Evolutionary conservation across 2,888 invertebrate species (phyloP), one percentile per base, ranked within the genome.

Genomic region (Galerucella calmariensis): DNA sequence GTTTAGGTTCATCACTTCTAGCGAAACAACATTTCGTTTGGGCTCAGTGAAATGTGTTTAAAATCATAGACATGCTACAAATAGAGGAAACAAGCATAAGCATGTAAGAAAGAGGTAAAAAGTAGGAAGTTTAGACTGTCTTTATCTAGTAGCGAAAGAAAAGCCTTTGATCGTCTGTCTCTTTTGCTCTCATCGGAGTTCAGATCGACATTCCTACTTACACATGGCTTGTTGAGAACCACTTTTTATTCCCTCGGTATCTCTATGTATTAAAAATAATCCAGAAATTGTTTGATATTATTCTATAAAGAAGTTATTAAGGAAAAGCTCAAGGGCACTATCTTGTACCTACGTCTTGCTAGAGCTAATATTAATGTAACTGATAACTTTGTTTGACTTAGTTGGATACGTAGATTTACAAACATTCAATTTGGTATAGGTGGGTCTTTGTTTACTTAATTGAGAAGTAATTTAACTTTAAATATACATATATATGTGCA

Each of bases 271-370:
- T 51, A n/a, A 6, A 51, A 51, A 51, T 51, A 14, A 14, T 1
- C n/a, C 20, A 20, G 16, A n/a, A 48, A 27, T 51, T 67, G 10
- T 46, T 67, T 46, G 27, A 51, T 70, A 69, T 70, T 74, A 69
- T 77, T 77, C 74, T 77, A 73, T 63, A 48, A 58, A 46, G 61
- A 74, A 72, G 65, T 77, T 74, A 74, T 74, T 73, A 67, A 66
- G 67, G 48, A 76, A 76, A 56, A 41, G 67, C 76, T 72, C 58
- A 27, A 1, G 65, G 70, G 46, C 67, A 67, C 27, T 56, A 67
- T 44, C 53, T 61, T 66, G 27, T 67, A 69, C 61, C 46, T 35
- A 66, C 53, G 69, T 69, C 48, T 74, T 70, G 53, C 51, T 44
- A 70, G 48, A 67, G 67, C 56, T 62, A 70, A 74, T 74, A 70